phyloP scores from a whole-genome alignment of 2,113 vertebrate species.

The Zosterops pallidus region DNA sequence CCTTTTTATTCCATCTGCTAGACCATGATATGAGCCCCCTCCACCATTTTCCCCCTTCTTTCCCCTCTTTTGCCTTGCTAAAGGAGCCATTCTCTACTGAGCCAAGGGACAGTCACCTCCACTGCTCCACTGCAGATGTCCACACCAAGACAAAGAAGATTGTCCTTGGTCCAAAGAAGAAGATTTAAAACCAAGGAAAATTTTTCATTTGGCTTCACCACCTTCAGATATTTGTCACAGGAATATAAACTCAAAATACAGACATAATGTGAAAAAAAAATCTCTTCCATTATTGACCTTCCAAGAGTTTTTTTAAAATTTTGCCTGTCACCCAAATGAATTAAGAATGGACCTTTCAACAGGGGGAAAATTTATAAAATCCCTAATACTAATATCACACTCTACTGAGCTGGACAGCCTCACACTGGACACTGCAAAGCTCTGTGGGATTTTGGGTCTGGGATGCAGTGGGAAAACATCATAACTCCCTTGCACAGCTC shows the following conservation, averaged over 20 bases:
- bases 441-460: background rate
- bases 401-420: background rate
- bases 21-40: background rate
- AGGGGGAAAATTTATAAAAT: background rate
- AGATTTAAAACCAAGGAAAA: background rate
- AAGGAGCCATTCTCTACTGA: background rate
- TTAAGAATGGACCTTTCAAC: background rate
- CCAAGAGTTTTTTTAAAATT: background rate
- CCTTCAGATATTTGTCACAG: background rate
- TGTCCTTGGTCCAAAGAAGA: background rate
- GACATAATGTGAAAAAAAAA: background rate
- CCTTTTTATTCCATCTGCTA: constrained; percentile 24
- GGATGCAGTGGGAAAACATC: background rate
- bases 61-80: background rate
- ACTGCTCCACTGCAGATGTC: background rate
- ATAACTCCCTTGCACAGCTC: background rate
- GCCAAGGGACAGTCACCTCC: background rate
- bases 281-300: background rate
- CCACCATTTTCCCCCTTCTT: background rate
- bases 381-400: background rate
- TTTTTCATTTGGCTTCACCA: background rate
- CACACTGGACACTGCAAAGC: fast-evolving
- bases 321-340: background rate
- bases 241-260: background rate
- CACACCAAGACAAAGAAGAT: background rate